These are phyloP conservation scores for Callosobruchus maculatus DNA, from an alignment of 2,888 invertebrate genomes.

Conservation along the genomic window DNA sequence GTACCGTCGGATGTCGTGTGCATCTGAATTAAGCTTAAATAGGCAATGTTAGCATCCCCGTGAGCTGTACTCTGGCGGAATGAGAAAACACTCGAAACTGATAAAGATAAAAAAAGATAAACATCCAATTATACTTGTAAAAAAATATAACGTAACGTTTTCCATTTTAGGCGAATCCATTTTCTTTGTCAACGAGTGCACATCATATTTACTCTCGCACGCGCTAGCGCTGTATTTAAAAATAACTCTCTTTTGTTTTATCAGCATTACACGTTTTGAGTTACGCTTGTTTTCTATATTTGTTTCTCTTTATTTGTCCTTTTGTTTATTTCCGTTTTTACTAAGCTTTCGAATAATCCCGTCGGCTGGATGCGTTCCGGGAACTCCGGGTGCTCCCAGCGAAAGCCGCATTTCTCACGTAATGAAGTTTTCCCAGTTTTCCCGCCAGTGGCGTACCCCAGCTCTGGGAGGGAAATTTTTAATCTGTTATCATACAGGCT, in stretches of 20 bases:
- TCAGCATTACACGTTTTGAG: constrained; percentile 3
- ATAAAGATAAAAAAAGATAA: too few relatives aligned
- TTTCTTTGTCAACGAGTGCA: neutral
- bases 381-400: neutral
- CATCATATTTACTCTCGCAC: neutral
- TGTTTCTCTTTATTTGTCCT: constrained; percentile 21
- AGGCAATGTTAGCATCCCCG: too few relatives aligned
- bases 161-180: neutral
- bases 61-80: too few relatives aligned
- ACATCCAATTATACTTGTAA: too few relatives aligned
- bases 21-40: too few relatives aligned
- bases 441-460: neutral
- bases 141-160: too few relatives aligned
- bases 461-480: too few relatives aligned
- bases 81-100: too few relatives aligned
- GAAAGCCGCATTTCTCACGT: neutral
- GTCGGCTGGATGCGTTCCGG: neutral
- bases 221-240: neutral
- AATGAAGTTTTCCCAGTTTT: neutral
- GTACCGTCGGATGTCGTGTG: too few relatives aligned
- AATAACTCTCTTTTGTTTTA: neutral
- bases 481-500: too few relatives aligned
- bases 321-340: constrained; percentile 14
- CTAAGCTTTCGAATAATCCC: neutral
- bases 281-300: constrained; percentile 14